Evolutionary conservation across 2,888 invertebrate species (phyloP).

Genomic region (Mythimna ferrago): DNA sequence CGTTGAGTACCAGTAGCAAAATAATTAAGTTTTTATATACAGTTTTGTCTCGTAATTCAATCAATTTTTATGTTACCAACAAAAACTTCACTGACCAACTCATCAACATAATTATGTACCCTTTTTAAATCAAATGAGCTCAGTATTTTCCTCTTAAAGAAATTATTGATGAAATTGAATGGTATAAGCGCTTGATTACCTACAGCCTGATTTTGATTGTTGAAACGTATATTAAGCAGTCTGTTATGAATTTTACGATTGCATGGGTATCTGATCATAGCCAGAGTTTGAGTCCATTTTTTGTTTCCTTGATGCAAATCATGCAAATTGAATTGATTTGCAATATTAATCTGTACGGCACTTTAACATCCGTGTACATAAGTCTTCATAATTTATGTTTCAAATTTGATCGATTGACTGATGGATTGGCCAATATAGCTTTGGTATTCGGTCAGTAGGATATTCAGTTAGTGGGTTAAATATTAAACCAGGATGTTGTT

Average conservation of each 20-base stretch:
- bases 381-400: slow-evolving; percentile 40
- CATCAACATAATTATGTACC: slow-evolving; percentile 51
- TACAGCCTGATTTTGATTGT: slow-evolving; percentile 11
- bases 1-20: slow-evolving; percentile 58
- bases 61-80: slow-evolving; percentile 62
- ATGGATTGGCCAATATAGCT: neutral
- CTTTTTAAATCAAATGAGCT: slow-evolving; percentile 51
- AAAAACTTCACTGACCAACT: slow-evolving; percentile 51
- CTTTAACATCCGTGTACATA: slow-evolving; percentile 15
- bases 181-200: slow-evolving; percentile 18
- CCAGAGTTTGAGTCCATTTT: neutral
- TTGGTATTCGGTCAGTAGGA: slow-evolving; percentile 34
- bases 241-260: neutral
- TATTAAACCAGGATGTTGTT: slow-evolving; percentile 19
- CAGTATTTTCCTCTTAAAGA: slow-evolving; percentile 41
- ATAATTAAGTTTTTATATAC: slow-evolving; percentile 64
- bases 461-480: slow-evolving; percentile 5
- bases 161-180: slow-evolving; percentile 37
- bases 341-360: slow-evolving; percentile 28
- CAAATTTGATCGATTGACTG: slow-evolving; percentile 33
- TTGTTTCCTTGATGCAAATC: slow-evolving; percentile 28
- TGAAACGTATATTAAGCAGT: slow-evolving; percentile 2
- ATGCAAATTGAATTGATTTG: slow-evolving; percentile 17
- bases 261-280: neutral
- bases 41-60: slow-evolving; percentile 59